Conservation (phyloP, 1,140 invertebrate genomes). For the Pseudobourletiella spinata region DNA sequence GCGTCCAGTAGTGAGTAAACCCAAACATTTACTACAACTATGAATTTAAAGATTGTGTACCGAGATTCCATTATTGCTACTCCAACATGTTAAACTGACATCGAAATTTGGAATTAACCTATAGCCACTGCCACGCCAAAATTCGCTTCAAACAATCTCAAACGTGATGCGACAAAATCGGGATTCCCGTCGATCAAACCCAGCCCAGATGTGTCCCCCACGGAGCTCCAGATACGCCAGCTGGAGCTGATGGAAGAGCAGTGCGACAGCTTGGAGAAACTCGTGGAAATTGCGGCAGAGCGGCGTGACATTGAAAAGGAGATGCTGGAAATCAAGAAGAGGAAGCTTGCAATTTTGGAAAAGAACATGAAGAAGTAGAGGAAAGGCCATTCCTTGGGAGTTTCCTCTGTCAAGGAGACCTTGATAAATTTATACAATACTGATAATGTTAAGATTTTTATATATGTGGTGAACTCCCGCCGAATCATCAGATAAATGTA, state of each 20-base stretch:
- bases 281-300: constrained; percentile 2
- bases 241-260: constrained; percentile 6
- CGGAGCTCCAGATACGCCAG: constrained; percentile 3
- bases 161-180: not conserved
- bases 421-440: too few relatives aligned
- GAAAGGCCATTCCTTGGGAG: not conserved
- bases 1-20: too few relatives aligned
- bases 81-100: too few relatives aligned
- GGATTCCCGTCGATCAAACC: not conserved
- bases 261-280: constrained; percentile 4
- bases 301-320: not conserved
- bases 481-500: too few relatives aligned
- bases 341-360: constrained; percentile 2
- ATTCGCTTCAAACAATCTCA: not conserved
- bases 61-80: too few relatives aligned
- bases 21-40: too few relatives aligned
- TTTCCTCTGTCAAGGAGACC: not conserved
- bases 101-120: too few relatives aligned
- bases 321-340: not conserved
- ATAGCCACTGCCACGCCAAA: too few relatives aligned
- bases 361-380: not conserved
- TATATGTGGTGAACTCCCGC: too few relatives aligned
- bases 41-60: too few relatives aligned
- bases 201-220: not conserved
- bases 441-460: too few relatives aligned